Evolutionary conservation across 2,797 vertebrate genomes (phyloP).

Genomic region (Sphenodon punctatus): DNA sequence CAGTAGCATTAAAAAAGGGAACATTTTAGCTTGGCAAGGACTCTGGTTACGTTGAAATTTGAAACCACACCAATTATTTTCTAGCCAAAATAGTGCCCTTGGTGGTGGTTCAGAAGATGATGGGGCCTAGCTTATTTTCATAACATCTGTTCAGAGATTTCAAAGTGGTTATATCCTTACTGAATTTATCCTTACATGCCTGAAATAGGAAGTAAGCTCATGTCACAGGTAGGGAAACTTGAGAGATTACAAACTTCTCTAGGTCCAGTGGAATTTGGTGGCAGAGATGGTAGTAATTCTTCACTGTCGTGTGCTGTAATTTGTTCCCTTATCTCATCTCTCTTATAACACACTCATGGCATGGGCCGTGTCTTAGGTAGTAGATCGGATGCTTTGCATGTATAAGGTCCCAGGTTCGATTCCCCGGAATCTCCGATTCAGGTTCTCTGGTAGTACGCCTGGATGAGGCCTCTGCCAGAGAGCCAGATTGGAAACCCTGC

Average conservation of each 20-base stretch:
- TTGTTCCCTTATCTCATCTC: fast-evolving
- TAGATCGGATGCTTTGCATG: too few relatives aligned
- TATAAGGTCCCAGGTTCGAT: too few relatives aligned
- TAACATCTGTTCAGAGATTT: background rate
- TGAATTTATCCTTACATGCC: background rate
- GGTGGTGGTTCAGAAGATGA: background rate
- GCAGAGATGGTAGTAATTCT: background rate
- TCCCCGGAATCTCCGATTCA: too few relatives aligned
- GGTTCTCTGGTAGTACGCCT: too few relatives aligned
- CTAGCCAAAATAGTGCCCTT: background rate
- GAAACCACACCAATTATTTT: background rate
- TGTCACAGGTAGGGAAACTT: background rate
- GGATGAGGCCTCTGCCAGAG: too few relatives aligned
- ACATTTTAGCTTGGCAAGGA: fast-evolving
- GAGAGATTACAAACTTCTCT: background rate
- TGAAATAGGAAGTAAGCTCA: background rate
- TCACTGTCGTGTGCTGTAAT: background rate
- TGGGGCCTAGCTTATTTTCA: too few relatives aligned
- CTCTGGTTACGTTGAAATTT: background rate
- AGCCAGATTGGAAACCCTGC: too few relatives aligned
- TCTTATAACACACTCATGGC: too few relatives aligned
- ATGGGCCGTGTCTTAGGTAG: too few relatives aligned
- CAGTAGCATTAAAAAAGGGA: fast-evolving
- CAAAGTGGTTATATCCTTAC: background rate
- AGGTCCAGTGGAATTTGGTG: fast-evolving